Evolutionary conservation across 2,797 vertebrate species (phyloP).

Genomic region (Sebastes elongatus): DNA sequence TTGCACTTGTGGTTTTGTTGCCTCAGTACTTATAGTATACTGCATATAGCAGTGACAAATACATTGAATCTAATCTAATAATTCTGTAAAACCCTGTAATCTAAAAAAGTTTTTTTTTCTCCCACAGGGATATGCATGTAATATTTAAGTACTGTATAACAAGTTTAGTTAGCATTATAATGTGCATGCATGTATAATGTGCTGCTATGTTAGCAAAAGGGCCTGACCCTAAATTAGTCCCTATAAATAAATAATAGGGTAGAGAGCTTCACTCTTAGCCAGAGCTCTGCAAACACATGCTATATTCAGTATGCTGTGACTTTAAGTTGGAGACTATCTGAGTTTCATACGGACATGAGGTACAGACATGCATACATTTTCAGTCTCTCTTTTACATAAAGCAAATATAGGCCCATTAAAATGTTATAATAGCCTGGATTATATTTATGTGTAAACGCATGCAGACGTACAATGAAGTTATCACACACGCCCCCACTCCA

Average conservation of each 20-base stretch:
- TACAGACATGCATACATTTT: not conserved
- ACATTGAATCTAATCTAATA: not conserved
- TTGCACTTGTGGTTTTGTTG: not conserved
- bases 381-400: not conserved
- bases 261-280: not conserved
- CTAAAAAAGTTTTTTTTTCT: not conserved
- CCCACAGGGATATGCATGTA: no score
- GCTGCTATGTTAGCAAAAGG: conserved; percentile 11
- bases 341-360: not conserved
- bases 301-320: not conserved
- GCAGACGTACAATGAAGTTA: conserved; percentile 19
- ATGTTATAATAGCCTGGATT: not conserved
- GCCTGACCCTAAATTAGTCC: conserved; percentile 12
- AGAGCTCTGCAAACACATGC: not conserved
- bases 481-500: conserved; percentile 11
- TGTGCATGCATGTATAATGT: not conserved
- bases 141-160: not conserved
- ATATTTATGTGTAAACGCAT: conserved; percentile 16
- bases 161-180: not conserved
- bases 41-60: not conserved
- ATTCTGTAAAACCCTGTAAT: not conserved
- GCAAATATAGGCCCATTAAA: conserved; percentile 15
- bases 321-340: not conserved
- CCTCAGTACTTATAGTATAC: not conserved
- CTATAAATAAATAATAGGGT: conserved; percentile 38